These are phyloP conservation scores for Labroides dimidiatus DNA, from an alignment of 2,797 vertebrate species.

Conservation along the genomic window DNA sequence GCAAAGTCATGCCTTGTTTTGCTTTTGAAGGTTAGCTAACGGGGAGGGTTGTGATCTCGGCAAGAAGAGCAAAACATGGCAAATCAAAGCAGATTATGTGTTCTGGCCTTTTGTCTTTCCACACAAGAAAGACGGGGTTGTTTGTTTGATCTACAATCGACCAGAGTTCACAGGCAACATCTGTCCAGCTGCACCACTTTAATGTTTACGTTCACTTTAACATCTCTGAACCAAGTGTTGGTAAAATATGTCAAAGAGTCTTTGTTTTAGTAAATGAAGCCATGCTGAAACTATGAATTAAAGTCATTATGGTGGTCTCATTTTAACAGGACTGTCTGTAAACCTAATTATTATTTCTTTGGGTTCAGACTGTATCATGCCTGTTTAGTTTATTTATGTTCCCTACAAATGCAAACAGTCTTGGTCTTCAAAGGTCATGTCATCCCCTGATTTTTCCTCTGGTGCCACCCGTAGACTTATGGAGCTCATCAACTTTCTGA, in stretches of 20 bases:
- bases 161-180: conserved; percentile 3
- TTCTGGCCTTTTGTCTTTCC: conserved; percentile 6
- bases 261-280: too few species aligned
- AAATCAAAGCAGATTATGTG: conserved; percentile 18
- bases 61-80: conserved; percentile 7
- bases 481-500: too few species aligned
- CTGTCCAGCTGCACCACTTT: conserved; percentile 16
- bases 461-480: too few species aligned
- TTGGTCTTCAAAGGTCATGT: too few species aligned
- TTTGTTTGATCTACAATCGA: conserved; percentile 33
- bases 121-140: background rate
- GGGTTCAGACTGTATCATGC: too few species aligned
- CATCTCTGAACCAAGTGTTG: background rate
- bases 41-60: conserved; percentile 1
- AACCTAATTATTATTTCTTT: too few species aligned
- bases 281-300: background rate
- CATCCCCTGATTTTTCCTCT: too few species aligned
- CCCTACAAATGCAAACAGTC: too few species aligned
- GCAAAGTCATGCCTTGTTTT: conserved; percentile 2
- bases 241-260: background rate
- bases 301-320: background rate
- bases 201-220: conserved; percentile 14
- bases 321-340: too few species aligned
- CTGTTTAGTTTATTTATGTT: too few species aligned
- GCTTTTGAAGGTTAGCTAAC: background rate